Percentiles rank a stretch among this genome's conserved stretches.
Evolutionary conservation across 2,888 invertebrate genomes (phyloP).

Genomic region (Perizoma flavofasciatum): DNA sequence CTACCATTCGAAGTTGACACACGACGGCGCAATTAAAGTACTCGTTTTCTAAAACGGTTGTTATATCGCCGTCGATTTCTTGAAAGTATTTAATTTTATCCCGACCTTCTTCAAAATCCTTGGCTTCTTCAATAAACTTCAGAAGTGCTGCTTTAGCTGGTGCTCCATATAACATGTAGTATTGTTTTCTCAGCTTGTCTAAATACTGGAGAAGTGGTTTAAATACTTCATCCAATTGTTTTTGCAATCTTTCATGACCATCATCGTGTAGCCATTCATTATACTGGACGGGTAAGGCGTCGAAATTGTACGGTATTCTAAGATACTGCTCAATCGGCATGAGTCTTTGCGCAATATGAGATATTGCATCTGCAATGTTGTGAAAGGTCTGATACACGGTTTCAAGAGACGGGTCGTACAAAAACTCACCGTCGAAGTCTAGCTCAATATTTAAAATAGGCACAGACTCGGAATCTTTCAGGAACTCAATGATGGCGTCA

Average conservation of each 20-base stretch:
- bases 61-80: constrained; percentile 83
- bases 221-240: constrained; percentile 81
- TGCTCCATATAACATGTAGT: constrained; percentile 81
- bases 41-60: constrained; percentile 86
- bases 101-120: constrained; percentile 84
- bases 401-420: constrained; percentile 84
- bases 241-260: constrained; percentile 77
- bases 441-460: constrained; percentile 86
- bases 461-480: constrained; percentile 79
- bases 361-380: constrained; percentile 82
- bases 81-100: constrained; percentile 85
- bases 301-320: constrained; percentile 65
- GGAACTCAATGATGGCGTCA: constrained; percentile 82
- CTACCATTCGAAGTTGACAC: constrained; percentile 85
- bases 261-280: constrained; percentile 83
- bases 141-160: constrained; percentile 73
- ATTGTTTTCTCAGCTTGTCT: constrained; percentile 77
- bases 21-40: constrained; percentile 87
- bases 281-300: constrained; percentile 83
- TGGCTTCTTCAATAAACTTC: constrained; percentile 75
- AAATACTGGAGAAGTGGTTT: constrained; percentile 83
- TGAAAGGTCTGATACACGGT: constrained; percentile 84
- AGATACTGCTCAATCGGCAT: constrained; percentile 83
- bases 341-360: constrained; percentile 82
- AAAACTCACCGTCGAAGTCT: constrained; percentile 80